Evolutionary conservation across 2,113 vertebrate genomes (phyloP).

Genomic region (Tupaia chinensis): DNA sequence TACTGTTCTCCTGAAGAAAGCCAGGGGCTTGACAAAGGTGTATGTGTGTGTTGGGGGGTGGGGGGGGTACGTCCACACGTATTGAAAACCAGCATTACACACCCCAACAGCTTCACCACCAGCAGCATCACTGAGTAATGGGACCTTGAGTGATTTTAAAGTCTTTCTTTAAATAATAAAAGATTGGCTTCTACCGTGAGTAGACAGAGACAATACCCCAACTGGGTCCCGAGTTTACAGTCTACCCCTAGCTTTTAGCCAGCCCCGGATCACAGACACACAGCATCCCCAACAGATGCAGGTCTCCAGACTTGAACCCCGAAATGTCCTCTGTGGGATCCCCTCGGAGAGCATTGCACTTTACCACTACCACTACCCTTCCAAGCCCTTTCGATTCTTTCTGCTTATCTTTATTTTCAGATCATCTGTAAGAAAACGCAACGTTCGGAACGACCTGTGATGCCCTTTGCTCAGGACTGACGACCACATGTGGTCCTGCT

Average conservation of each 20-base stretch:
- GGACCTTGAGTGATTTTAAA: not conserved
- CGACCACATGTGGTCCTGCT: not conserved
- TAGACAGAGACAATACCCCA: too few relatives aligned
- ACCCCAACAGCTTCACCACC: not conserved
- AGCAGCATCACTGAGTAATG: not conserved
- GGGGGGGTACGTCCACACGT: too few relatives aligned
- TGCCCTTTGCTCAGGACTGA: not conserved
- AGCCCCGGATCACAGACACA: too few relatives aligned
- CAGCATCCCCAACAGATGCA: too few relatives aligned
- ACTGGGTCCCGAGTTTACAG: too few relatives aligned
- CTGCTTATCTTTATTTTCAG: conserved; percentile 25
- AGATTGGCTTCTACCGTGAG: too few relatives aligned
- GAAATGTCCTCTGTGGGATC: too few relatives aligned
- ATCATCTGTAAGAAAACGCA: not conserved
- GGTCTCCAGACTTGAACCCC: too few relatives aligned
- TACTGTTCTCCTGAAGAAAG: not conserved
- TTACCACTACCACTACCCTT: too few relatives aligned
- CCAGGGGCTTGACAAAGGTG: not conserved
- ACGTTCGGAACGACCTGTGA: not conserved
- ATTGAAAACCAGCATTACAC: not conserved
- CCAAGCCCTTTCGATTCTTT: not conserved
- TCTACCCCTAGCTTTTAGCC: too few relatives aligned
- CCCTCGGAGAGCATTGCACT: too few relatives aligned
- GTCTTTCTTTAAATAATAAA: not conserved
- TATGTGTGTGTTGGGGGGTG: too few relatives aligned